Conservation (phyloP, 2,888 invertebrate genomes). For the Sabellastarte sp. region DNA sequence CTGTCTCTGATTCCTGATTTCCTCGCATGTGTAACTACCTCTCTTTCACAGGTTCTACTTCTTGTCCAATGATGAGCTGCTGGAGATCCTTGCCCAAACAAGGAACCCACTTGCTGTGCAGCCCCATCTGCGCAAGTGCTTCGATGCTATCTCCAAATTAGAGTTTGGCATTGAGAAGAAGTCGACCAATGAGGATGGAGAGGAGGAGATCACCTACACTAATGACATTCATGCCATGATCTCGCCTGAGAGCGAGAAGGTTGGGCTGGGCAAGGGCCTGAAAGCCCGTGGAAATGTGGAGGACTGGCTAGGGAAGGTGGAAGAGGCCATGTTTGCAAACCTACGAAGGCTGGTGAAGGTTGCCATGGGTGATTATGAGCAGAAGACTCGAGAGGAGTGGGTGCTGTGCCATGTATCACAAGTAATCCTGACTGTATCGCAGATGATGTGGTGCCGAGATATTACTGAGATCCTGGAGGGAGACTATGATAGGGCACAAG, state of each 20-base stretch:
- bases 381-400: slow-evolving; percentile 72
- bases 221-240: slow-evolving; percentile 86
- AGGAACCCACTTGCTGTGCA: slow-evolving; percentile 82
- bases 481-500: slow-evolving; percentile 63
- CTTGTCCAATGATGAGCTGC: slow-evolving; percentile 82
- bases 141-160: slow-evolving; percentile 63
- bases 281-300: slow-evolving; percentile 78
- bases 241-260: slow-evolving; percentile 83
- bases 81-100: slow-evolving; percentile 88
- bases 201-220: slow-evolving; percentile 60
- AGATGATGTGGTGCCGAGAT: slow-evolving; percentile 83
- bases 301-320: slow-evolving; percentile 88
- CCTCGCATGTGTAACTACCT: too few relatives aligned
- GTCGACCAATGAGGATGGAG: slow-evolving; percentile 7
- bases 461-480: slow-evolving; percentile 74
- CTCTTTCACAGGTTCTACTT: slow-evolving; percentile 74
- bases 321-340: slow-evolving; percentile 82
- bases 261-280: slow-evolving; percentile 70
- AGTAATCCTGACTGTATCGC: slow-evolving; percentile 80
- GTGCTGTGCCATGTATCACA: slow-evolving; percentile 74
- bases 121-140: slow-evolving; percentile 85
- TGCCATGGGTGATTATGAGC: slow-evolving; percentile 71
- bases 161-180: slow-evolving; percentile 52
- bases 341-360: slow-evolving; percentile 75
- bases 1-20: not conserved